Evolutionary conservation across 2,888 invertebrate genomes (phyloP).

Genomic region (Meliscaeva auricollis): DNA sequence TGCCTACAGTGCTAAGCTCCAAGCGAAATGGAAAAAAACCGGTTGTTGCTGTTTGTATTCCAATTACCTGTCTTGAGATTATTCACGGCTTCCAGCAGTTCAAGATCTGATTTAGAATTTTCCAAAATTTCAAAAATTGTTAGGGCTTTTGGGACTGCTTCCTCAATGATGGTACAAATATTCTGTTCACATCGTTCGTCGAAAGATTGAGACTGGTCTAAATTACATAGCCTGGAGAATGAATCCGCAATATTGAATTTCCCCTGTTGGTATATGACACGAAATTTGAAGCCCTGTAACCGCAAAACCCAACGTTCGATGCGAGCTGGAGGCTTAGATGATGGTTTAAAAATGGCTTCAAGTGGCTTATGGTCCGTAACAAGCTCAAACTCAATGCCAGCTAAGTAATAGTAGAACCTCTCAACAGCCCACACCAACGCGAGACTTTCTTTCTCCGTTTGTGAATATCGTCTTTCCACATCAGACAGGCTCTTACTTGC

Average conservation of each 20-base stretch:
- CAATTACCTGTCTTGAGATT: conserved; percentile 5
- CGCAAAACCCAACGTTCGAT: conserved; percentile 9
- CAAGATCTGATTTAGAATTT: neutral
- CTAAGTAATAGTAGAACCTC: conserved; percentile 4
- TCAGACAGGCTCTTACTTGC: conserved; percentile 5
- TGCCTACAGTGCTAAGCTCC: conserved; percentile 7
- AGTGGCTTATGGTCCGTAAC: conserved; percentile 5
- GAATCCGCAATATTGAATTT: conserved; percentile 3
- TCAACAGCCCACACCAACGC: conserved; percentile 21
- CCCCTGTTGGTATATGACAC: neutral
- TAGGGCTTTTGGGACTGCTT: neutral
- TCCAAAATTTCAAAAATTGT: conserved; percentile 4
- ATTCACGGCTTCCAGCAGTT: neutral
- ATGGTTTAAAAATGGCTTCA: neutral
- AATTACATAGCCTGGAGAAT: neutral
- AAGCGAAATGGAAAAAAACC: conserved; percentile 9
- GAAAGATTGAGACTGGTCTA: neutral
- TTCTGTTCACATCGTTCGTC: conserved; percentile 7
- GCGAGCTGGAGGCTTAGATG: conserved; percentile 5
- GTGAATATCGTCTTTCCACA: conserved; percentile 7
- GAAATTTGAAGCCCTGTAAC: conserved; percentile 1
- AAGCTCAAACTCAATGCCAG: conserved; percentile 8
- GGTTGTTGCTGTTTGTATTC: neutral
- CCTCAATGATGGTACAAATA: neutral
- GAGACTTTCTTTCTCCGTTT: conserved; percentile 1